Percentiles rank a stretch among this genome's conserved stretches.
Conservation (phyloP, 2,113 vertebrate genomes). For the Zapornia atra region DNA sequence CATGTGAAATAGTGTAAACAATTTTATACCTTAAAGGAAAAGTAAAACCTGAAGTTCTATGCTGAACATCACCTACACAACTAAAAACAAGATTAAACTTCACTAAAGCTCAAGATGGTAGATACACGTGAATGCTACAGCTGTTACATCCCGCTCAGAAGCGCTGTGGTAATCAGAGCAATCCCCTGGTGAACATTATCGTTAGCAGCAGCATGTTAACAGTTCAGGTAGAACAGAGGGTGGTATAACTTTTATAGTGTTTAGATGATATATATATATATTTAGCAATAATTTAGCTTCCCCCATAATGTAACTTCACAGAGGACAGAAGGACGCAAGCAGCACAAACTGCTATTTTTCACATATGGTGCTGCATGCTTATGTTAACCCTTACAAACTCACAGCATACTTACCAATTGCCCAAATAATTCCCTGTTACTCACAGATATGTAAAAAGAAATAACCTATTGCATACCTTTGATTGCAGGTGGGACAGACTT, state of each 20-base stretch:
- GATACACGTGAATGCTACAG: background rate
- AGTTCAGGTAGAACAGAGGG: background rate
- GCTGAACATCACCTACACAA: background rate
- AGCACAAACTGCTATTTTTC: background rate
- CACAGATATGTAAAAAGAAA: accelerated
- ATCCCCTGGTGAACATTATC: background rate
- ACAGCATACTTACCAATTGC: background rate
- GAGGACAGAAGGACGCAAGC: background rate
- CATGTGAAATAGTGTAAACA: background rate
- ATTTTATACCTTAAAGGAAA: background rate
- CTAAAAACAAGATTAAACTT: background rate
- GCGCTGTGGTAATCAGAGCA: background rate
- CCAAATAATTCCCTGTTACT: background rate
- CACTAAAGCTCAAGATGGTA: background rate
- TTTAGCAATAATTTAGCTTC: background rate
- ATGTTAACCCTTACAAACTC: background rate
- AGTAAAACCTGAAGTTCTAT: background rate
- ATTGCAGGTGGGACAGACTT: constrained; percentile 92
- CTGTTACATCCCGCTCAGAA: background rate
- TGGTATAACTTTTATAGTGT: background rate
- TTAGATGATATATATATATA: background rate
- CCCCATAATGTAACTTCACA: background rate
- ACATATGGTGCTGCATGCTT: accelerated
- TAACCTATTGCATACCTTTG: constrained; percentile 82
- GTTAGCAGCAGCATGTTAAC: background rate